Evolutionary conservation across 2,113 vertebrate genomes (phyloP).

Genomic region (Pontoporia blainvillei): DNA sequence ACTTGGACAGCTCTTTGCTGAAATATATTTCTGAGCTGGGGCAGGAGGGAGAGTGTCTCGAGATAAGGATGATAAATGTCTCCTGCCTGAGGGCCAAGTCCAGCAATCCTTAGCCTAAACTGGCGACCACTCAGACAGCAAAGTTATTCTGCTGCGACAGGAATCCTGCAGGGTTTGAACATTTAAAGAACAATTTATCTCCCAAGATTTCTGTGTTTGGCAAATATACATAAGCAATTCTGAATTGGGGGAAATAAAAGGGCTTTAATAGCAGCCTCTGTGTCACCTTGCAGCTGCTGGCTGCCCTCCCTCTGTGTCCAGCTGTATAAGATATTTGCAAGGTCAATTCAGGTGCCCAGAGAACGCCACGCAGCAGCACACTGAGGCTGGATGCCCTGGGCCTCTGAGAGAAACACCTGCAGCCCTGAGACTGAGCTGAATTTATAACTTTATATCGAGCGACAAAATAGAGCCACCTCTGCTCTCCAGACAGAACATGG

Average conservation of each 20-base stretch:
- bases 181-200: constrained; percentile 56
- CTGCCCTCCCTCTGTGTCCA: too few relatives aligned
- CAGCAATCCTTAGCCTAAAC: constrained; percentile 43
- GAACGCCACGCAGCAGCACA: too few relatives aligned
- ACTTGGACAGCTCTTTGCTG: constrained; percentile 69
- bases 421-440: background rate
- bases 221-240: constrained; percentile 1
- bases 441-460: background rate
- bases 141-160: constrained; percentile 53
- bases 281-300: background rate
- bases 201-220: background rate
- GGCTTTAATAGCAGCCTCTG: background rate
- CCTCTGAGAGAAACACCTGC: background rate
- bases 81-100: constrained; percentile 54
- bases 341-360: background rate
- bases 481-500: background rate
- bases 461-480: background rate
- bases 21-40: constrained; percentile 74
- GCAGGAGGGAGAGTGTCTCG: constrained; percentile 50
- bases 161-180: background rate
- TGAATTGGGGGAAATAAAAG: constrained; percentile 43
- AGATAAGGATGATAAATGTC: constrained; percentile 75
- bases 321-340: background rate
- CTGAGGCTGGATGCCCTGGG: background rate
- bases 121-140: background rate